phyloP scores from a whole-genome alignment of 2,888 invertebrate species.

The Polyploca ridens region DNA sequence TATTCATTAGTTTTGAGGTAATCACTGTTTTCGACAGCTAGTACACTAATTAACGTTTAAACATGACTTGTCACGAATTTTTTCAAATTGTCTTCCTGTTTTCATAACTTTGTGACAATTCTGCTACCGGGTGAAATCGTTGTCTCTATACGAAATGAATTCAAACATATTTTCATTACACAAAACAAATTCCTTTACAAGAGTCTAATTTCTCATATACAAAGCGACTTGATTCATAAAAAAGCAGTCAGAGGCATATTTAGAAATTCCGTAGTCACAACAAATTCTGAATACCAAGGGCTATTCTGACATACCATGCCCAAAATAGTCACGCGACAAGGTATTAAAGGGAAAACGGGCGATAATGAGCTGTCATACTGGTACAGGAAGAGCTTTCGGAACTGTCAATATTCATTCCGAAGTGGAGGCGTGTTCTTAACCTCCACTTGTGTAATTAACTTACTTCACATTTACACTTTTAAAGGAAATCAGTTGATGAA shows the following conservation, averaged over 20 bases:
- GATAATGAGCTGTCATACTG: slow-evolving; percentile 39
- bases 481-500: neutral
- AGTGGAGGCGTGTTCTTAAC: neutral
- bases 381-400: slow-evolving; percentile 23
- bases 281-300: slow-evolving; percentile 33
- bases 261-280: slow-evolving; percentile 34
- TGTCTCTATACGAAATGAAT: neutral
- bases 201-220: neutral
- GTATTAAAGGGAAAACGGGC: slow-evolving; percentile 29
- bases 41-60: too few species aligned
- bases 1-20: too few species aligned
- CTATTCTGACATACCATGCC: slow-evolving; percentile 37
- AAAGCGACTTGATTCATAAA: slow-evolving; percentile 16
- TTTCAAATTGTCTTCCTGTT: too few species aligned
- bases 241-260: slow-evolving; percentile 29
- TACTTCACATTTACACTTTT: neutral
- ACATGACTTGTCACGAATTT: too few species aligned
- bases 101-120: too few species aligned
- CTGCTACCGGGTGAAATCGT: too few species aligned
- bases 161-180: neutral
- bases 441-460: neutral
- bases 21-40: too few species aligned
- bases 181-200: slow-evolving; percentile 1
- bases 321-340: slow-evolving; percentile 39
- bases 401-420: slow-evolving; percentile 16